Evolutionary conservation across 2,888 invertebrate species (phyloP).

Genomic region (Cantharis rustica): DNA sequence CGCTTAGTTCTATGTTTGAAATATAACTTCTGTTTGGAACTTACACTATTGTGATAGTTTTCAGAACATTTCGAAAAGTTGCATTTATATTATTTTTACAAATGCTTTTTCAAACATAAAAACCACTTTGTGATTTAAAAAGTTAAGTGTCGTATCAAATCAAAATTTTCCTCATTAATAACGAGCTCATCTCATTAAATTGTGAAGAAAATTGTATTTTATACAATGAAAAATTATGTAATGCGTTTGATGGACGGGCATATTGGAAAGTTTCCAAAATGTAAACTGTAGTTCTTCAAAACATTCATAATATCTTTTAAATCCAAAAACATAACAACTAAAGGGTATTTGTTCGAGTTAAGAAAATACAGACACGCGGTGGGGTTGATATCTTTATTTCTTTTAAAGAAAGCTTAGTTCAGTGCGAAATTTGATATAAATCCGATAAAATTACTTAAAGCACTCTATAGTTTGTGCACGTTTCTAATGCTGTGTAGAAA

Average conservation of each 20-base stretch:
- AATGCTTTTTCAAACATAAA: not conserved
- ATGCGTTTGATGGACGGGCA: not conserved
- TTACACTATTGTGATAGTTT: not conserved
- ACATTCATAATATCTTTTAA: not conserved
- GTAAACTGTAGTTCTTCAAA: not conserved
- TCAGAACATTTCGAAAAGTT: not conserved
- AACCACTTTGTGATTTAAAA: too few relatives aligned
- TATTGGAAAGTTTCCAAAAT: not conserved
- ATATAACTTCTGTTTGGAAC: not conserved
- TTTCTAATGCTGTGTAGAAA: not conserved
- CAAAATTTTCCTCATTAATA: not conserved
- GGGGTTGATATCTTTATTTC: not conserved
- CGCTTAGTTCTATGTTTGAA: not conserved
- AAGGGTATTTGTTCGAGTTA: not conserved
- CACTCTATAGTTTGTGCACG: not conserved
- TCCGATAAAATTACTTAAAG: constrained; percentile 7
- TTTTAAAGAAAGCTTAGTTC: not conserved
- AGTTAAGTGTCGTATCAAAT: not conserved
- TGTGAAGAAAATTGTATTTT: too few relatives aligned
- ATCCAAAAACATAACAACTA: not conserved
- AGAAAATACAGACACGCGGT: not conserved
- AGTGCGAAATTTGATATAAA: constrained; percentile 5
- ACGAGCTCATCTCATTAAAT: not conserved
- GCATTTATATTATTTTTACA: not conserved
- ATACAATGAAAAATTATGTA: too few relatives aligned